Evolutionary conservation across 1,140 invertebrate genomes (phyloP), one percentile per base, ranked within the genome.

Genomic region (Psix sp.): DNA sequence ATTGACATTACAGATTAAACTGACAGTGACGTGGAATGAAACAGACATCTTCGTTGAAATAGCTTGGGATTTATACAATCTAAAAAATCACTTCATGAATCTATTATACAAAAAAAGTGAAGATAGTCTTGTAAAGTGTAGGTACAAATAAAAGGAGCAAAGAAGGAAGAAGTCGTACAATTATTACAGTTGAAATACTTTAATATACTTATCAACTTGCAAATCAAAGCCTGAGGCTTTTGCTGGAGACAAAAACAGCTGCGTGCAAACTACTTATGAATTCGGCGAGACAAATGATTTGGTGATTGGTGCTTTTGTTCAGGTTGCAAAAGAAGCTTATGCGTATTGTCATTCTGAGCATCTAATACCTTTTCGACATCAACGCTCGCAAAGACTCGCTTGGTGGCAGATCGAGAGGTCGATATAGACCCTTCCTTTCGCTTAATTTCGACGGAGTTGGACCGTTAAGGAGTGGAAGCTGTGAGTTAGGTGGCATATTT

Each of bases 401-500:
- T 56, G 65, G 59, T 60, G 66, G 66, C 60, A 71, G 66, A 75
- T 75, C 60, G 48, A 60, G 49, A 66, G 59, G 66, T 68, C 66
- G 73, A 75, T 75, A 75, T 46, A 70, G 66, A 71, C 70, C 68
- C 68, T 68, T 68, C 52, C 74, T 73, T 68, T 57, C 68, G 74
- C 70, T 77, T 77, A 77, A 77, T 77, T 77, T 77, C 74, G 42
- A 60, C 57, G 56, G 63, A 74, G 74, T 77, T 77, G 57, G 74
- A 68, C 70, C 65, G 68, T 77, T 77, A 74, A 77, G 74, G 48
- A 70, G 72, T 68, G 71, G 65, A 73, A 63, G 68, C 74, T 77
- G 45, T 40, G 59, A 59, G 74, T 63, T 63, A 60, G 74, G 74
- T 77, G 68, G 74, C 74, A 77, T 77, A 77, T 77, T 77, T 77